Percentiles rank a stretch among this genome's conserved stretches.
Conservation (phyloP, 2,888 invertebrate genomes). For the Chaitophorus viminalis region DNA sequence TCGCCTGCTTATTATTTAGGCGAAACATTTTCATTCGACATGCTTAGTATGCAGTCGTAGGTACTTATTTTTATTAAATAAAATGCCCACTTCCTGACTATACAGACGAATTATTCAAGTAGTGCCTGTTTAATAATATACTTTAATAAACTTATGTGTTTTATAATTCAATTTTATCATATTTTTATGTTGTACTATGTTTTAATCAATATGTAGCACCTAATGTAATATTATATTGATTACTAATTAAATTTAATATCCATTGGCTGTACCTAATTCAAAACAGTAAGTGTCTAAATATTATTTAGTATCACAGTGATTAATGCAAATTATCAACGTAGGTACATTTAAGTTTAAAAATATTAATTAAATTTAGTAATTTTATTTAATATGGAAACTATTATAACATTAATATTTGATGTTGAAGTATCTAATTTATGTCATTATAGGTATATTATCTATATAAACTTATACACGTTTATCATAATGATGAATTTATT, state of each 20-base stretch:
- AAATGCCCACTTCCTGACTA: not conserved
- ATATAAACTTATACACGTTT: too few species aligned
- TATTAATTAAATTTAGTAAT: too few species aligned
- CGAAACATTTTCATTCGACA: not conserved
- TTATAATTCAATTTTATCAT: not conserved
- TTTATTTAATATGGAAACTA: too few species aligned
- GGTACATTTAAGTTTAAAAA: too few species aligned
- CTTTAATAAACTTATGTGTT: not conserved
- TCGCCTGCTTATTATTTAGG: not conserved
- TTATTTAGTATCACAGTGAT: too few species aligned
- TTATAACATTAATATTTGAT: too few species aligned
- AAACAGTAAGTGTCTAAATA: not conserved
- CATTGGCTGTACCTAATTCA: not conserved
- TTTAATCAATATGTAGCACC: not conserved
- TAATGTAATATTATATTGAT: not conserved
- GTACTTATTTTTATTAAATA: not conserved
- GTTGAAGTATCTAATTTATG: too few species aligned
- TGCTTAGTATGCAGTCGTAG: not conserved
- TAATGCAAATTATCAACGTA: too few species aligned
- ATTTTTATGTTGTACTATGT: not conserved
- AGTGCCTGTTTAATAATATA: not conserved
- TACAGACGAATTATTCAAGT: not conserved
- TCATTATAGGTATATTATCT: too few species aligned
- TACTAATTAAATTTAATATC: not conserved
- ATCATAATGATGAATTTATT: too few species aligned